A percentile compares a stretch with the other conserved stretches of the same genome.
These are phyloP conservation scores for Gyps fulvus DNA, from an alignment of 2,113 vertebrate genomes.

Conservation along the genomic window DNA sequence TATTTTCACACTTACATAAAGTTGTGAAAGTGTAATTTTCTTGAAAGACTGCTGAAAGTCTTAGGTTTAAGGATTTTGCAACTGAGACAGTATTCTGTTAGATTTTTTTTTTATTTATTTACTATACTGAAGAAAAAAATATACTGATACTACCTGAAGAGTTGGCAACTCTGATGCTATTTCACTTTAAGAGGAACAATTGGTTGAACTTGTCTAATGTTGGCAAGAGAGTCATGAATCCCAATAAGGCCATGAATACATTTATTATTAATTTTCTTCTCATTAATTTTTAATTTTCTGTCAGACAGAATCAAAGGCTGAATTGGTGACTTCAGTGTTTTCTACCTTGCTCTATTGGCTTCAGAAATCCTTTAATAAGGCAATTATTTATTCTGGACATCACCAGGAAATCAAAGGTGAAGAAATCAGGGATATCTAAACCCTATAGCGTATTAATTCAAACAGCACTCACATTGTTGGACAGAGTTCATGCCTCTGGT, in stretches of 20 bases:
- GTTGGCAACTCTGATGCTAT: neutral
- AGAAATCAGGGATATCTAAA: conserved; percentile 60
- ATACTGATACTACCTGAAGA: neutral
- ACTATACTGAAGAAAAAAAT: neutral
- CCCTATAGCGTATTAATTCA: conserved; percentile 60
- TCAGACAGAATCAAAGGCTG: conserved; percentile 73
- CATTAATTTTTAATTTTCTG: conserved; percentile 79
- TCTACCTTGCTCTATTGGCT: conserved; percentile 69
- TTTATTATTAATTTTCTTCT: conserved; percentile 75
- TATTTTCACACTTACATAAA: neutral
- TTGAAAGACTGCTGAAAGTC: neutral
- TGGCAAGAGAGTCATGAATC: conserved; percentile 70
- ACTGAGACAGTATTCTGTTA: neutral
- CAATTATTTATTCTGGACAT: conserved; percentile 77
- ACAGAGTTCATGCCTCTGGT: conserved; percentile 14
- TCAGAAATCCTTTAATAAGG: conserved; percentile 74
- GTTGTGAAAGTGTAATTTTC: neutral
- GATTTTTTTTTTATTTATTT: neutral
- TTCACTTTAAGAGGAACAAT: conserved; percentile 48
- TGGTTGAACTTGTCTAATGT: conserved; percentile 39
- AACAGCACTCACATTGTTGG: conserved; percentile 9
- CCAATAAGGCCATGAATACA: conserved; percentile 71
- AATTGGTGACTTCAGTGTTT: conserved; percentile 65
- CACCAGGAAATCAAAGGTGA: conserved; percentile 74
- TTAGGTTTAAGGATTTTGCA: neutral